Conservation (phyloP, 2,113 vertebrate genomes). For the Pica pica region DNA sequence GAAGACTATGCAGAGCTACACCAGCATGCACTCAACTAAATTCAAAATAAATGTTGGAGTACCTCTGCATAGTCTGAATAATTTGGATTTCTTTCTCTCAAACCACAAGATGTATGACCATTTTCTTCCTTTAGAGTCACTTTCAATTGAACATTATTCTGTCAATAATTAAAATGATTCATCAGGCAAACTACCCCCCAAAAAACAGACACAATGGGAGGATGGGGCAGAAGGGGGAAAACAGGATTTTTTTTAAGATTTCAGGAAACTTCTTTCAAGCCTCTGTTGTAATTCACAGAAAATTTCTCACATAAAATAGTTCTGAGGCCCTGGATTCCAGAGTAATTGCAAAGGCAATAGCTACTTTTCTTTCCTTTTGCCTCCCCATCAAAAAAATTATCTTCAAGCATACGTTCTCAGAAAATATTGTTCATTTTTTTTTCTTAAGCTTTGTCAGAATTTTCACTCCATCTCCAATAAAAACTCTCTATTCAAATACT, state of each 20-base stretch:
- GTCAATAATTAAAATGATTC: neutral
- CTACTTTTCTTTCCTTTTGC: neutral
- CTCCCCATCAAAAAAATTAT: neutral
- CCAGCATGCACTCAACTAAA: neutral
- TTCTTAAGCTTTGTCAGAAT: neutral
- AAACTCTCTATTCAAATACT: neutral
- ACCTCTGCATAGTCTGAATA: neutral
- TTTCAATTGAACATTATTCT: neutral
- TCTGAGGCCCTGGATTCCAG: neutral
- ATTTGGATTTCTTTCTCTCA: neutral
- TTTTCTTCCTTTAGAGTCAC: neutral
- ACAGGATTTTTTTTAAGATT: neutral
- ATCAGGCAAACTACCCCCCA: accelerated
- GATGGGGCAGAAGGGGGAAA: neutral
- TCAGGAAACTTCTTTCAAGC: neutral
- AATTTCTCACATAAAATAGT: neutral
- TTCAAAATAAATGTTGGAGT: neutral
- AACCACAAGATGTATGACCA: neutral
- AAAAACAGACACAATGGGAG: accelerated
- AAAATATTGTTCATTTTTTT: neutral
- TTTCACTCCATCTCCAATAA: neutral
- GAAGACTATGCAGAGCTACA: neutral
- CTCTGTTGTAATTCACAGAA: neutral
- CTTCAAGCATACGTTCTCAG: neutral
- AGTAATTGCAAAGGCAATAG: neutral